Conservation (phyloP, 2,113 vertebrate species). For the Aldabrachelys gigantea region DNA sequence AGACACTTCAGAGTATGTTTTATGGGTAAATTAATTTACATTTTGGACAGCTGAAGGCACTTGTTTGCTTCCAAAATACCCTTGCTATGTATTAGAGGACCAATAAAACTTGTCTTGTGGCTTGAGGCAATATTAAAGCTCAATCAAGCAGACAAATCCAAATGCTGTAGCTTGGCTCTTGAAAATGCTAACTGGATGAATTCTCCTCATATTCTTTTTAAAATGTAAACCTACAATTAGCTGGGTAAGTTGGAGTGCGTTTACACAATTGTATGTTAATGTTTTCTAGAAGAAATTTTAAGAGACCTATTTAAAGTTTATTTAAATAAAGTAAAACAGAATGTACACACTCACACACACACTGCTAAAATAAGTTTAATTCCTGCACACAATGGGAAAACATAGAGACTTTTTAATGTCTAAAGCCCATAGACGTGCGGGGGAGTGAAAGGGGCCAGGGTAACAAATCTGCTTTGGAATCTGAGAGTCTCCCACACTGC, state of each 20-base stretch:
- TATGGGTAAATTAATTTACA: slow-evolving; percentile 24
- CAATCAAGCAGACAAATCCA: slow-evolving; percentile 47
- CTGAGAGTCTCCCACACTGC: slow-evolving; percentile 41
- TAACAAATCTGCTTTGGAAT: slow-evolving; percentile 55
- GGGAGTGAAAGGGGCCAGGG: not conserved
- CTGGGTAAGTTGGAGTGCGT: not conserved
- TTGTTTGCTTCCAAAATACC: slow-evolving; percentile 33
- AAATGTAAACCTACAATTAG: not conserved
- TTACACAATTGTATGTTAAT: not conserved
- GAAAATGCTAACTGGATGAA: slow-evolving; percentile 12
- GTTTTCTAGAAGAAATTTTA: not conserved
- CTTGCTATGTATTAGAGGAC: slow-evolving; percentile 19
- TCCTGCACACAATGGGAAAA: slow-evolving; percentile 49
- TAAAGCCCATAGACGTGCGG: slow-evolving; percentile 11
- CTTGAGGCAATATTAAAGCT: slow-evolving; percentile 53
- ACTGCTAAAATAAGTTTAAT: slow-evolving; percentile 55
- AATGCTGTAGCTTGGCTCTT: slow-evolving; percentile 36
- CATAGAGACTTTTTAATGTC: slow-evolving; percentile 48
- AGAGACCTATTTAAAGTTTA: slow-evolving; percentile 22
- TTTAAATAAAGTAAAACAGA: slow-evolving; percentile 17
- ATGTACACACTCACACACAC: not conserved
- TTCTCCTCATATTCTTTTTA: not conserved
- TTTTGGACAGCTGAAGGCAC: slow-evolving; percentile 8
- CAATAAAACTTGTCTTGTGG: slow-evolving; percentile 7
- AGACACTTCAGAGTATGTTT: not conserved